Evolutionary conservation across 2,797 vertebrate species (phyloP).

Genomic region (Oryzias dopingdopingensis): DNA sequence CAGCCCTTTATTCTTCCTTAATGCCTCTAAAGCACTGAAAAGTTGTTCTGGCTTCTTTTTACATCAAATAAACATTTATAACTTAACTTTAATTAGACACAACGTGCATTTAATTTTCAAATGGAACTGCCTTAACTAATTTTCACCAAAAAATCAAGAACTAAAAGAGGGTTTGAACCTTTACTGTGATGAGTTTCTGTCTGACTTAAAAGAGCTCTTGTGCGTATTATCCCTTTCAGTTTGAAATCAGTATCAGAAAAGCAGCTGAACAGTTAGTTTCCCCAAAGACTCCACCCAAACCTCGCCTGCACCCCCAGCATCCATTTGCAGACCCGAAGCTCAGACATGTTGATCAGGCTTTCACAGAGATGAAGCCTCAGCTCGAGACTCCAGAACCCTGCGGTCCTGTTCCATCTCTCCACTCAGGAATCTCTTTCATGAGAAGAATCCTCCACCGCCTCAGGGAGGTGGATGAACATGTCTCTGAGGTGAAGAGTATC

Average conservation of each 20-base stretch:
- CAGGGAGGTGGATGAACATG: conserved; percentile 90
- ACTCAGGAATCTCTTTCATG: conserved; percentile 83
- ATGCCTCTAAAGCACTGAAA: too few relatives aligned
- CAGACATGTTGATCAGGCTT: conserved; percentile 75
- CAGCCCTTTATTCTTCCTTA: too few relatives aligned
- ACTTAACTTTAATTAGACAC: too few relatives aligned
- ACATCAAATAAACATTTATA: too few relatives aligned
- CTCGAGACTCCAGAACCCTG: conserved; percentile 70
- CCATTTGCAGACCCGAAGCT: conserved; percentile 76
- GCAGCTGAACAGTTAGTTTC: conserved; percentile 76
- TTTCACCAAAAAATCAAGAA: too few relatives aligned
- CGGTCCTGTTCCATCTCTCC: conserved; percentile 71
- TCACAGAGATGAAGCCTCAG: conserved; percentile 64
- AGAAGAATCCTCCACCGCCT: conserved; percentile 91
- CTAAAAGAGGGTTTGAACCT: too few relatives aligned
- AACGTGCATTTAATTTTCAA: too few relatives aligned
- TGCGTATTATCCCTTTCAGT: conserved; percentile 83
- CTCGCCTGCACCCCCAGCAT: conserved; percentile 49
- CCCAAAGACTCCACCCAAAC: conserved; percentile 69
- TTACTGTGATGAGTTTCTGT: too few relatives aligned
- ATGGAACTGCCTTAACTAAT: too few relatives aligned
- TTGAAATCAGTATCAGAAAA: conserved; percentile 78
- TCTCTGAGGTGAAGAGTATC: conserved; percentile 88
- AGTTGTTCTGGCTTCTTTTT: too few relatives aligned
- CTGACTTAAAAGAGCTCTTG: conserved; percentile 48